These are phyloP conservation scores for Grantiella picta DNA, from an alignment of 2,113 vertebrate species.

Conservation along the genomic window DNA sequence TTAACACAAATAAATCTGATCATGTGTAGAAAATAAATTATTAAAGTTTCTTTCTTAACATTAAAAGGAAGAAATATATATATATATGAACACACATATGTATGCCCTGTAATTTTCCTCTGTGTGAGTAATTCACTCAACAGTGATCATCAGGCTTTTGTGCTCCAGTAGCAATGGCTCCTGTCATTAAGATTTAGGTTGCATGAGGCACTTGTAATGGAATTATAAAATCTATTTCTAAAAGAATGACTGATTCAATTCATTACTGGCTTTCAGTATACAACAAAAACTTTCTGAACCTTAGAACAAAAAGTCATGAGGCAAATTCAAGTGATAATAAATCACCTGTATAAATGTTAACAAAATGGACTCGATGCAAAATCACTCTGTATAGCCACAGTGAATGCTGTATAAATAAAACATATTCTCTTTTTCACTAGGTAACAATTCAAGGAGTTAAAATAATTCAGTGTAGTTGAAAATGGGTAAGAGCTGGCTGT, in stretches of 20 bases:
- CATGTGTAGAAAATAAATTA: not conserved
- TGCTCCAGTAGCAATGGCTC: not conserved
- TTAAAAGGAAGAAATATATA: not conserved
- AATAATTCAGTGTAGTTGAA: conserved; percentile 46
- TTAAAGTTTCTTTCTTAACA: not conserved
- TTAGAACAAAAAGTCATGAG: not conserved
- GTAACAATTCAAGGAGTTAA: conserved; percentile 57
- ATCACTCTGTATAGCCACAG: not conserved
- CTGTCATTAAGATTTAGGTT: conserved; percentile 31
- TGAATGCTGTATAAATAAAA: conserved; percentile 60
- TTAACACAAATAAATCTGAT: not conserved
- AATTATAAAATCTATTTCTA: conserved; percentile 49
- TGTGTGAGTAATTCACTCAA: not conserved
- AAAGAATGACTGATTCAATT: conserved; percentile 33
- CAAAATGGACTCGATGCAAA: conserved; percentile 13
- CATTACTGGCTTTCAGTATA: conserved; percentile 1
- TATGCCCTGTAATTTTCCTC: not conserved
- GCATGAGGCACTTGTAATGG: not conserved
- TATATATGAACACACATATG: rapidly evolving
- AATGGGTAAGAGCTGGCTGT: conserved; percentile 60
- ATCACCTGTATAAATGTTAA: conserved; percentile 4
- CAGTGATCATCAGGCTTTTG: not conserved
- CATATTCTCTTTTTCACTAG: conserved; percentile 48
- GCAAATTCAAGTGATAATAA: conserved; percentile 4
- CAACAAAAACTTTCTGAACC: not conserved